Evolutionary conservation across 2,888 invertebrate species (phyloP), one percentile per base, ranked within the genome.

Genomic region (Aphrophora alni): DNA sequence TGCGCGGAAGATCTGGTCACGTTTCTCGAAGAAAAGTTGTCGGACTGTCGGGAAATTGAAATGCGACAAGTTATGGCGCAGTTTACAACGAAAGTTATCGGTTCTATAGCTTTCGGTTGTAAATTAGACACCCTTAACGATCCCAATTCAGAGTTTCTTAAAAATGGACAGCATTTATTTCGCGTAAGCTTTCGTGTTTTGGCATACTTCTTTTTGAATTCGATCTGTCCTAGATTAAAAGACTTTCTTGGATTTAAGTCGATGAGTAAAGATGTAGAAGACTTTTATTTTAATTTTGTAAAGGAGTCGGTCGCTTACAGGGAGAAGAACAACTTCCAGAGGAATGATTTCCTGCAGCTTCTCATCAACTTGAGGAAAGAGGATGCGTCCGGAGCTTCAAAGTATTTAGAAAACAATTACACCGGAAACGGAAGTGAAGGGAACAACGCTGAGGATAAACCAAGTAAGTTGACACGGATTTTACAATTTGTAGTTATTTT

Each of bases 191-290:
- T 70, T 72, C 77, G 80, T 77, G n/a, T 7, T 24, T 59, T 80
- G 70, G 1, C 80, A 25, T 80, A 80, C 59, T 75, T 75, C 3
- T 80, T 77, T 12, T 38, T 83, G 0, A 68, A 75, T 12, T 38
- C 75, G n/a, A 17, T 76, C 12, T 69, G 51, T 17, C 82, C 82
- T 12, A 10, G 24, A 25, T 7, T 83, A 17, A 81, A 78, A 51
- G 76, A 83, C 38, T 25, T 71, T 14, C 44, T 83, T 68, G 38
- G 71, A 0, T 14, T 83, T 0, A 74, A 44, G 7, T 78, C 21
- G 28, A 17, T 21, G 25, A 28, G 2, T 33, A 38, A 0, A 75
- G 71, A 38, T 26, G 71, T 75, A 27, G 75, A 38, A 38, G 12
- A 74, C 24, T 38, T 74, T 38, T 74, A 71, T n/a, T 2, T 71